Evolutionary conservation across 2,113 vertebrate species (phyloP).

Genomic region (Pollachius pollachius): DNA sequence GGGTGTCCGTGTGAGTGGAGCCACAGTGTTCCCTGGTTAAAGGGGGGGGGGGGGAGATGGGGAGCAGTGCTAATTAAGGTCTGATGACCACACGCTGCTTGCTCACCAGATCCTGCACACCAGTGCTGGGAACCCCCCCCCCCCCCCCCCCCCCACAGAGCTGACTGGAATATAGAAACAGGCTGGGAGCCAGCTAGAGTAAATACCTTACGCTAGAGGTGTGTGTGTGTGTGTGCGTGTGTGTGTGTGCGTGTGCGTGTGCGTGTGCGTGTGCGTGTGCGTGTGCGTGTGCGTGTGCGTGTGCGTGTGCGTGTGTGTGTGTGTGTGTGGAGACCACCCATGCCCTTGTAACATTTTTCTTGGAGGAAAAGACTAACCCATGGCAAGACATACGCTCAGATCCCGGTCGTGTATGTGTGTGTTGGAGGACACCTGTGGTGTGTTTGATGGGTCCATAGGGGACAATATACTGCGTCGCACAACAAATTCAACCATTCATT

Average conservation of each 20-base stretch:
- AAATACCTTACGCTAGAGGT: conserved; percentile 29
- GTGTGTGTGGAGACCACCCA: conserved; percentile 30
- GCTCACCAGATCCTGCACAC: conserved; percentile 35
- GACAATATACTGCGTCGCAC: neutral
- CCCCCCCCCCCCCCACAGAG: conserved; percentile 36
- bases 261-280: conserved; percentile 4
- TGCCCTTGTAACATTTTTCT: conserved; percentile 20
- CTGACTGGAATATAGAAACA: conserved; percentile 35
- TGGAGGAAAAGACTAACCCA: conserved; percentile 13
- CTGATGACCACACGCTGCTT: conserved; percentile 47
- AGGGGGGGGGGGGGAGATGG: conserved; percentile 11
- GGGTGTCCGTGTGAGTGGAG: neutral
- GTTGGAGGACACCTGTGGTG: conserved; percentile 6
- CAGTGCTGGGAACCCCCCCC: conserved; percentile 56
- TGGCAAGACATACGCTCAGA: neutral
- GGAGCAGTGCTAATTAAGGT: conserved; percentile 40
- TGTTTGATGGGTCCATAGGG: conserved; percentile 4
- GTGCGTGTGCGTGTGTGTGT: conserved; percentile 1
- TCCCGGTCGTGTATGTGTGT: neutral
- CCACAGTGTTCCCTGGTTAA: conserved; percentile 49
- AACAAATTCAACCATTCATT: neutral
- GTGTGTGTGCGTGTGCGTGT: neutral
- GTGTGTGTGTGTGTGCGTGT: conserved; percentile 1
- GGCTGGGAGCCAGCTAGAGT: conserved; percentile 46
- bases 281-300: neutral